Evolutionary conservation across 2,797 vertebrate species (phyloP).

Genomic region (Spheniscus humboldti): DNA sequence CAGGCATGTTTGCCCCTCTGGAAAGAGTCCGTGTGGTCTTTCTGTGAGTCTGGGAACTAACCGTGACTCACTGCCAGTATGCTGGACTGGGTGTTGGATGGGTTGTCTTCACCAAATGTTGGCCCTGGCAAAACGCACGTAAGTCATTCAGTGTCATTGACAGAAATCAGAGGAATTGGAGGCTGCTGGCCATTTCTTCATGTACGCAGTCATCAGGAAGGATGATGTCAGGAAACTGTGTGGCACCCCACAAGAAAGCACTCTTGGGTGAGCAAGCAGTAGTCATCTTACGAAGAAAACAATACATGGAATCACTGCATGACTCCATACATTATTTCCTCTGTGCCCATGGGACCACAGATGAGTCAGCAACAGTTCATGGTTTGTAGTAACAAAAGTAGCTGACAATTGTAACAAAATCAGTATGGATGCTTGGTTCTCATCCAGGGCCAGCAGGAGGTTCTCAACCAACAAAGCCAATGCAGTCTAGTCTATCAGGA

Average conservation of each 20-base stretch:
- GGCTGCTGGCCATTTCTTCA: not conserved
- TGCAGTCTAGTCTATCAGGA: slow-evolving; percentile 64
- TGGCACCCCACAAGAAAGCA: slow-evolving; percentile 26
- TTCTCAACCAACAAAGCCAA: slow-evolving; percentile 65
- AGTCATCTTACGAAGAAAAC: slow-evolving; percentile 16
- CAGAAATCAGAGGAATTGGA: not conserved
- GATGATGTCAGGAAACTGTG: not conserved
- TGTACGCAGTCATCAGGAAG: not conserved
- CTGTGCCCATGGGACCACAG: slow-evolving; percentile 21
- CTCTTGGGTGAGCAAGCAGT: slow-evolving; percentile 4
- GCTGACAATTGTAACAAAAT: slow-evolving; percentile 65
- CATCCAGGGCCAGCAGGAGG: slow-evolving; percentile 63
- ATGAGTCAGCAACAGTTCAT: slow-evolving; percentile 60
- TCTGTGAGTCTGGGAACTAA: not conserved
- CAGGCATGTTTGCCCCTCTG: not conserved
- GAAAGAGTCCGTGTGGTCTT: not conserved
- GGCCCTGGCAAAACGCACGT: not conserved
- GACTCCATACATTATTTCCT: slow-evolving; percentile 58
- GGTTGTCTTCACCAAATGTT: not conserved
- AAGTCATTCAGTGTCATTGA: not conserved
- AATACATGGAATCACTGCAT: slow-evolving; percentile 15
- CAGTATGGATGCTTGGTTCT: slow-evolving; percentile 65
- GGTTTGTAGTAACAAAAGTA: slow-evolving; percentile 60
- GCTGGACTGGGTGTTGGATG: not conserved
- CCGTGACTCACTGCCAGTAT: not conserved